Percentiles rank a stretch among this genome's conserved stretches.
Conservation (phyloP, 2,113 vertebrate species). For the Balaenoptera acutorostrata region DNA sequence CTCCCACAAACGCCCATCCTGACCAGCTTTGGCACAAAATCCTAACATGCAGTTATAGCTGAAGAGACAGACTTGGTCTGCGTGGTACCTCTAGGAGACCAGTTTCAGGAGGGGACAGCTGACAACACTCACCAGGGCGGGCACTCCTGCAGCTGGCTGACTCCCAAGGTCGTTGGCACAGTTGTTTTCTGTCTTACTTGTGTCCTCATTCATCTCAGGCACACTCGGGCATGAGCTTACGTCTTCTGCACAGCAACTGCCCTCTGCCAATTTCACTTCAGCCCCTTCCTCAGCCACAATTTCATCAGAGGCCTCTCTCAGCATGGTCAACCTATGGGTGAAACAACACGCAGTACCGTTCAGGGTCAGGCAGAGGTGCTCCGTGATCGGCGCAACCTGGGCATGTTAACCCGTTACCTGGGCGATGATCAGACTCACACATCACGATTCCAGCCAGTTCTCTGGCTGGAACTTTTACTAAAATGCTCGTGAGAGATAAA, state of each 20-base stretch:
- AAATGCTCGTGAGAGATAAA: neutral
- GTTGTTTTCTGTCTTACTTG: neutral
- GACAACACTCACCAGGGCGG: conserved; percentile 76
- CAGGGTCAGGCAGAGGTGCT: neutral
- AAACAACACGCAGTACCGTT: neutral
- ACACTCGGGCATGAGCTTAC: neutral
- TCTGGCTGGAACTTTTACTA: neutral
- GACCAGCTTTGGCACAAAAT: neutral
- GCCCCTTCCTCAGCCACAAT: conserved; percentile 66
- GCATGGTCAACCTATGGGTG: conserved; percentile 77
- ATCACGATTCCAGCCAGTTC: neutral
- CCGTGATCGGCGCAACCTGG: neutral
- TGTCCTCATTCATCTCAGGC: conserved; percentile 21
- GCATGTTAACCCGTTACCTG: rapidly evolving
- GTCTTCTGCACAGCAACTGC: neutral
- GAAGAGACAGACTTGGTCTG: neutral
- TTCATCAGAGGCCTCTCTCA: conserved; percentile 74
- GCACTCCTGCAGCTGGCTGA: conserved; percentile 27
- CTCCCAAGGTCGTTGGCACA: neutral
- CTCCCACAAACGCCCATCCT: neutral
- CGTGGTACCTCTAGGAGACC: rapidly evolving
- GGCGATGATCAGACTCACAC: neutral
- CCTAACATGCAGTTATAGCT: neutral
- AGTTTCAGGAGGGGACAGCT: rapidly evolving
- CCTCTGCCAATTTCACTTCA: conserved; percentile 16